Evolutionary conservation across 1,140 invertebrate genomes (phyloP).

Genomic region (Brachionus sp.): DNA sequence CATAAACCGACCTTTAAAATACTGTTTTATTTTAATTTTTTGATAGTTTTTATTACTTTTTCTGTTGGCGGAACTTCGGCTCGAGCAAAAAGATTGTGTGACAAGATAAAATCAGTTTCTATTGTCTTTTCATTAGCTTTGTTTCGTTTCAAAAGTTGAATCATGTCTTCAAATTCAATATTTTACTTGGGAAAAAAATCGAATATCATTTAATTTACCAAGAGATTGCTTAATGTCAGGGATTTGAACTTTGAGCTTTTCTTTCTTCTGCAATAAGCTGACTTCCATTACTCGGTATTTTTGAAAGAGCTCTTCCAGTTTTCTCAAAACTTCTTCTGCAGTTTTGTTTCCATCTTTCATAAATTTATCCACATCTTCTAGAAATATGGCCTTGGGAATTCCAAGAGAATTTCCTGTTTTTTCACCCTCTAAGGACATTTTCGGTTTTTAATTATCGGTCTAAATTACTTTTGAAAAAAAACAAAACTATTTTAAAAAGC

Average conservation of each 20-base stretch:
- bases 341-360: constrained; percentile 29
- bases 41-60: not conserved
- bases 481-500: not conserved
- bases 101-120: constrained; percentile 37
- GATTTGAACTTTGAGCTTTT: constrained; percentile 23
- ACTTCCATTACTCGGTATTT: constrained; percentile 46
- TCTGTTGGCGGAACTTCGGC: constrained; percentile 29
- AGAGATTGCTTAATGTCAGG: constrained; percentile 43
- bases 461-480: not conserved
- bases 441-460: not conserved
- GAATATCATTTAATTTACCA: not conserved
- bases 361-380: constrained; percentile 46
- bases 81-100: constrained; percentile 14
- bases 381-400: constrained; percentile 46
- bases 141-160: constrained; percentile 28
- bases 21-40: not conserved
- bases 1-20: constrained; percentile 28
- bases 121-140: constrained; percentile 26
- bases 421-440: constrained; percentile 28
- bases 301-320: constrained; percentile 26
- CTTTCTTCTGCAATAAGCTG: constrained; percentile 12
- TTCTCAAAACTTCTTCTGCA: constrained; percentile 31
- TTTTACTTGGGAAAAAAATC: not conserved
- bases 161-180: constrained; percentile 1
- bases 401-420: constrained; percentile 41